A percentile compares a stretch with the other conserved stretches of the same genome.
These are phyloP conservation scores for Neodon shergylaensis DNA, from an alignment of 2,113 vertebrate species.

Conservation along the genomic window DNA sequence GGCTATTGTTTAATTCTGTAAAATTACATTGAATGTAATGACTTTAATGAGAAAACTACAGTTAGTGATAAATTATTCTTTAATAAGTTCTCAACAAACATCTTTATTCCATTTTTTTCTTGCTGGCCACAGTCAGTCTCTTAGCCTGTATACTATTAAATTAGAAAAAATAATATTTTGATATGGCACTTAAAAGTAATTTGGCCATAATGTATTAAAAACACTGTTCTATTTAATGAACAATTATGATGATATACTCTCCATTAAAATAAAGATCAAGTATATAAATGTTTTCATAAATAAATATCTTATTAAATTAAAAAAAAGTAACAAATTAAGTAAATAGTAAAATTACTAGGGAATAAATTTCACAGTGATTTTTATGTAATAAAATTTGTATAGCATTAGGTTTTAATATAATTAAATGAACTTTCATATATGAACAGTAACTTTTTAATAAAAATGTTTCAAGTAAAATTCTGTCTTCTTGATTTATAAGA, in stretches of 20 bases:
- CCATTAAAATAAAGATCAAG: background rate
- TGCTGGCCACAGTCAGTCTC: conserved; percentile 65
- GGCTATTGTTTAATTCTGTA: conserved; percentile 66
- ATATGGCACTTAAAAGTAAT: conserved; percentile 67
- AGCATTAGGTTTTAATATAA: background rate
- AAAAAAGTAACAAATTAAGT: background rate
- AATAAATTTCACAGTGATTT: conserved; percentile 3
- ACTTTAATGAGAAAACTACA: conserved; percentile 56
- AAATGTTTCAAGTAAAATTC: background rate
- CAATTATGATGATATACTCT: background rate
- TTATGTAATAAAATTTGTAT: background rate
- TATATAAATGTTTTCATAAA: background rate
- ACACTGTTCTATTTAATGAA: background rate
- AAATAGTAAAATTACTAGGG: conserved; percentile 9
- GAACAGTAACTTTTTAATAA: background rate
- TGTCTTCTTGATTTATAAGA: background rate
- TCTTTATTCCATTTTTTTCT: conserved; percentile 65
- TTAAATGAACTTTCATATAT: background rate
- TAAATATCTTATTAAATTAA: background rate
- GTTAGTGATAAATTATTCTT: conserved; percentile 65
- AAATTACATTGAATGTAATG: conserved; percentile 64
- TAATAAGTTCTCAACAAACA: conserved; percentile 69
- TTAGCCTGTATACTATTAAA: conserved; percentile 67
- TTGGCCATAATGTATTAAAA: background rate
- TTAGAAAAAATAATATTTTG: conserved; percentile 69